phyloP scores from a whole-genome alignment of 2,888 invertebrate species.

The Chesias legatella region DNA sequence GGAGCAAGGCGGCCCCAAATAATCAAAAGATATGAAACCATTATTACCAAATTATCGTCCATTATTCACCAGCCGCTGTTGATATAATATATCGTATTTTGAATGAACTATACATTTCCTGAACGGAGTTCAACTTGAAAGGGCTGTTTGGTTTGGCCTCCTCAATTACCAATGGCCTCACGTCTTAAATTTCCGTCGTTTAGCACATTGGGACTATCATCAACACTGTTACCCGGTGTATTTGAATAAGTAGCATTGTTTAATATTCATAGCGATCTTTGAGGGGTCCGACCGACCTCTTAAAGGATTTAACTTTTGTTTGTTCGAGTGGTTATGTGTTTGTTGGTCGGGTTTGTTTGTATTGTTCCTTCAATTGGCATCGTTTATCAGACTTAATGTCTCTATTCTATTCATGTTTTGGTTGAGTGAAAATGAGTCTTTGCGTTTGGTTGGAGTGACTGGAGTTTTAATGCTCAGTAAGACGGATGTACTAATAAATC shows the following conservation, averaged over 20 bases:
- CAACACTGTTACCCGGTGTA: conserved; percentile 30
- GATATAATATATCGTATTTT: too few relatives aligned
- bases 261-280: conserved; percentile 14
- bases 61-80: too few relatives aligned
- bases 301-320: conserved; percentile 25
- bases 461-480: too few relatives aligned
- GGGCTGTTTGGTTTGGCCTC: too few relatives aligned
- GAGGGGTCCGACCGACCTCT: conserved; percentile 7
- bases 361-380: conserved; percentile 17
- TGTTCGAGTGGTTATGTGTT: conserved; percentile 3
- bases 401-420: conserved; percentile 18
- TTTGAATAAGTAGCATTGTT: conserved; percentile 2
- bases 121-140: too few relatives aligned
- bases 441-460: conserved; percentile 37
- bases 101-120: too few relatives aligned
- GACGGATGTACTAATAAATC: too few relatives aligned
- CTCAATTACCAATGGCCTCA: conserved; percentile 32
- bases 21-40: too few relatives aligned
- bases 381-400: conserved; percentile 29
- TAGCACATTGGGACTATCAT: conserved; percentile 58
- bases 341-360: conserved; percentile 1
- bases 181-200: conserved; percentile 50
- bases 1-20: too few relatives aligned
- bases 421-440: conserved; percentile 20
- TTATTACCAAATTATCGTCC: too few relatives aligned